Evolutionary conservation across 2,888 invertebrate genomes (phyloP).

Genomic region (Trimorus sp.): DNA sequence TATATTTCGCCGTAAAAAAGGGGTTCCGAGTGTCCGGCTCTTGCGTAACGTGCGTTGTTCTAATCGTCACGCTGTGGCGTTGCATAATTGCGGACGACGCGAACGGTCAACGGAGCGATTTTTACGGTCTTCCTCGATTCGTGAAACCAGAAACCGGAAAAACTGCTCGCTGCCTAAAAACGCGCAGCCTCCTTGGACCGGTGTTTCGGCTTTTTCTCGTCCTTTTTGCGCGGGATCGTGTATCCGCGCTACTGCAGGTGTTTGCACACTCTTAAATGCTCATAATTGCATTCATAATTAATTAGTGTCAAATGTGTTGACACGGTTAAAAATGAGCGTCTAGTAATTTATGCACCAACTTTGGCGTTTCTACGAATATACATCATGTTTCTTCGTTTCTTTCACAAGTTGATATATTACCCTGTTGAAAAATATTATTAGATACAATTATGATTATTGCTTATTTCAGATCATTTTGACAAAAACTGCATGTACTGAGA

Average conservation of each 20-base stretch:
- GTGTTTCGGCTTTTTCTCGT: slow-evolving; percentile 48
- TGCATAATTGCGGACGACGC: slow-evolving; percentile 45
- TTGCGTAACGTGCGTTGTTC: neutral
- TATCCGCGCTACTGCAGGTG: slow-evolving; percentile 45
- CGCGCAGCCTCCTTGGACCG: slow-evolving; percentile 39
- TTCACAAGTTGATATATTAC: no score
- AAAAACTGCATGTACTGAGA: no score
- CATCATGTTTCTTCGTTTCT: neutral
- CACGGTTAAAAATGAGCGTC: slow-evolving; percentile 25
- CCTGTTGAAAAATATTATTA: no score
- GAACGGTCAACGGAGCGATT: slow-evolving; percentile 48
- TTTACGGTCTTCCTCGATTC: slow-evolving; percentile 70
- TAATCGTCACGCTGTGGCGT: slow-evolving; percentile 37
- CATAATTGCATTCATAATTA: slow-evolving; percentile 61
- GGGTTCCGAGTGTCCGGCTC: no score
- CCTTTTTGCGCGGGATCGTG: slow-evolving; percentile 42
- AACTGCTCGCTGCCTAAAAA: slow-evolving; percentile 67
- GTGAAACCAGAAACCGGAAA: slow-evolving; percentile 72
- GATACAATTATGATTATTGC: no score
- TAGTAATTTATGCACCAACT: slow-evolving; percentile 8
- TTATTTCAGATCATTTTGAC: no score
- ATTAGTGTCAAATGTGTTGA: slow-evolving; percentile 49
- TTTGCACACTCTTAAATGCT: slow-evolving; percentile 52
- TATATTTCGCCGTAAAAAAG: no score
- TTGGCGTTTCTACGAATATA: neutral